These are phyloP conservation scores for Drosophila lacertosa DNA, from an alignment of 1,140 invertebrate genomes.

Conservation along the genomic window DNA sequence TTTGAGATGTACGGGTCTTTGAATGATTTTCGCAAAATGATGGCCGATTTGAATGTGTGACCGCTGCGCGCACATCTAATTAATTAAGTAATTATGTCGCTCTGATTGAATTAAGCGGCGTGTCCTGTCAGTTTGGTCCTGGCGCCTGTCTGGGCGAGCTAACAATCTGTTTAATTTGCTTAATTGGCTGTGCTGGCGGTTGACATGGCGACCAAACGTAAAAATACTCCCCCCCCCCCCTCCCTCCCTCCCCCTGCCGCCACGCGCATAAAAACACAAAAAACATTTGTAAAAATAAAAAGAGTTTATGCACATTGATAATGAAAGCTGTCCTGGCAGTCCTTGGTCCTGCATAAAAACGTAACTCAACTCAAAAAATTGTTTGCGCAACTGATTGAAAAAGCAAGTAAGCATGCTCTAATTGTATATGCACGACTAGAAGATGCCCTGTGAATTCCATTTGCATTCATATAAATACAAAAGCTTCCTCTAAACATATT, in stretches of 20 bases:
- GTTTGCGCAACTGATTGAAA: too few species aligned
- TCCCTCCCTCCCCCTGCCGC: too few species aligned
- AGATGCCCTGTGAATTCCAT: too few species aligned
- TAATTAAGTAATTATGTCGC: constrained; percentile 80
- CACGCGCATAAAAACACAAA: constrained; percentile 17
- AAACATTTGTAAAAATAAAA: constrained; percentile 22
- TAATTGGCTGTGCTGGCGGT: constrained; percentile 74
- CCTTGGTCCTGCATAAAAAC: neutral
- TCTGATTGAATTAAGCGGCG: constrained; percentile 68
- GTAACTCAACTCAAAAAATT: neutral
- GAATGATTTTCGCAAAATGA: constrained; percentile 92
- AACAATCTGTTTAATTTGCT: constrained; percentile 81
- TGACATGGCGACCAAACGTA: constrained; percentile 50
- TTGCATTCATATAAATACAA: too few species aligned
- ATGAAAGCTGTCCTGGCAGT: constrained; percentile 31
- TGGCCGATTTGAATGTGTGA: constrained; percentile 90
- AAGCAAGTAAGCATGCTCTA: too few species aligned
- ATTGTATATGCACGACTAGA: too few species aligned
- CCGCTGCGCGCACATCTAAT: constrained; percentile 56
- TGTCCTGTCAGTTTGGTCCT: constrained; percentile 31
- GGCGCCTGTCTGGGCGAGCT: constrained; percentile 62
- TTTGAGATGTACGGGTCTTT: constrained; percentile 92
- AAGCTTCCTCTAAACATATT: too few species aligned
- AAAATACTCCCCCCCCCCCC: neutral
- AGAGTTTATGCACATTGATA: constrained; percentile 62